Evolutionary conservation across 1,140 invertebrate species (phyloP).

Genomic region (Trichogramma pretiosum): DNA sequence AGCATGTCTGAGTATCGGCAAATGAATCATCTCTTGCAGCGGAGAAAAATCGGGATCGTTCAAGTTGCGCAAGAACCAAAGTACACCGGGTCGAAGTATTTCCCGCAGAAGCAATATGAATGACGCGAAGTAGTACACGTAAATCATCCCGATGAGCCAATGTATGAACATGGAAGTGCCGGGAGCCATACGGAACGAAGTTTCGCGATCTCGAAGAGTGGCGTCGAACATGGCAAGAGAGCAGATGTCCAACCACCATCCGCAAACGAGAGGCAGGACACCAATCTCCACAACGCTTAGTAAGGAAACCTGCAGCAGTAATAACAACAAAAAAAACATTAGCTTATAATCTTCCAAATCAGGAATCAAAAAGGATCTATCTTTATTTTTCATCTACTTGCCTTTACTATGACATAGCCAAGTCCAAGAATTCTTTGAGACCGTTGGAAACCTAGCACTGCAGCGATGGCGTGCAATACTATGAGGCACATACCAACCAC

Average conservation of each 20-base stretch:
- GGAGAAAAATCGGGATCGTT: slow-evolving; percentile 99
- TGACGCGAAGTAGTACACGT: slow-evolving; percentile 98
- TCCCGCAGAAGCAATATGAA: slow-evolving; percentile 90
- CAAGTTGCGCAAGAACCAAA: slow-evolving; percentile 94
- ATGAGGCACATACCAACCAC: slow-evolving; percentile 79
- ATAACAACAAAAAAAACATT: not conserved
- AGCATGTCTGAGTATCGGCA: slow-evolving; percentile 85
- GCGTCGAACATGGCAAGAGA: slow-evolving; percentile 92
- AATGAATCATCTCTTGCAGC: slow-evolving; percentile 97
- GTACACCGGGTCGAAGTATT: slow-evolving; percentile 86
- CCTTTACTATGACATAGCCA: slow-evolving; percentile 94
- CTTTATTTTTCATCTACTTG: too few relatives aligned
- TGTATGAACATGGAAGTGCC: slow-evolving; percentile 97
- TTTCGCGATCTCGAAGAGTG: slow-evolving; percentile 76
- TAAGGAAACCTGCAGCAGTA: slow-evolving; percentile 55
- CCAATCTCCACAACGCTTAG: slow-evolving; percentile 92
- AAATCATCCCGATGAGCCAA: slow-evolving; percentile 99
- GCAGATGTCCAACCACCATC: slow-evolving; percentile 99
- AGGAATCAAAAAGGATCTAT: too few relatives aligned
- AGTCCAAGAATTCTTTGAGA: slow-evolving; percentile 82
- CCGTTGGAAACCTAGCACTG: slow-evolving; percentile 65
- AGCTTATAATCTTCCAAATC: too few relatives aligned
- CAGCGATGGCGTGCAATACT: slow-evolving; percentile 69
- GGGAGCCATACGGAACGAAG: slow-evolving; percentile 79
- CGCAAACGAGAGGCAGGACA: slow-evolving; percentile 90